Evolutionary conservation across 1,140 invertebrate genomes (phyloP).

Genomic region (Cotesia glomerata): DNA sequence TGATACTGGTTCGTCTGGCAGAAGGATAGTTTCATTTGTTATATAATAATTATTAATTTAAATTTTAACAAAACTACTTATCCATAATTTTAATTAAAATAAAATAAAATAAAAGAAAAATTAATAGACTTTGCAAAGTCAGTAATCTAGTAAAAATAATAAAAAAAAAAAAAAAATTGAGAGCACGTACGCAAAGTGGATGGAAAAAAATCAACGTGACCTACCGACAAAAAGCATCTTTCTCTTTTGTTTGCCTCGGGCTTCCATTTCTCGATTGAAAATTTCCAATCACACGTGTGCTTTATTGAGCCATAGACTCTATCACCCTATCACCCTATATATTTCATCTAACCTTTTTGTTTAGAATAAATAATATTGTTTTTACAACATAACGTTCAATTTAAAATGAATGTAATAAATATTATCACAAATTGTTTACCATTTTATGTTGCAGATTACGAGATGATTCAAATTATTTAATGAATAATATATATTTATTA

Average conservation of each 20-base stretch:
- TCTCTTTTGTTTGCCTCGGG: not conserved
- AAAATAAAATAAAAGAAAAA: not conserved
- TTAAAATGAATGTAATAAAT: too few species aligned
- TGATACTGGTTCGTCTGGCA: too few species aligned
- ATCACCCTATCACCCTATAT: too few species aligned
- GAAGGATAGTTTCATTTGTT: too few species aligned
- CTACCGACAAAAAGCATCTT: not conserved
- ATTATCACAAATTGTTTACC: not conserved
- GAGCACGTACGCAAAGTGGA: not conserved
- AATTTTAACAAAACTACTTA: too few species aligned
- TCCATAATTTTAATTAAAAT: too few species aligned
- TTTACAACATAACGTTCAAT: not conserved
- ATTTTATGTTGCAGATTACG: slow-evolving; percentile 1
- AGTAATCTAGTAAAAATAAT: not conserved
- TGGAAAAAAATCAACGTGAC: too few species aligned
- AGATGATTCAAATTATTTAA: slow-evolving; percentile 20
- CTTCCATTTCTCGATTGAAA: too few species aligned
- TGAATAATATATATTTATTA: slow-evolving; percentile 18
- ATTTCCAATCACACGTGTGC: too few species aligned
- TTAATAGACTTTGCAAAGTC: not conserved
- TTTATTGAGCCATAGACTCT: too few species aligned
- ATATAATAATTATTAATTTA: too few species aligned
- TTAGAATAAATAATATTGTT: not conserved
- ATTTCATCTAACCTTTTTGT: too few species aligned
- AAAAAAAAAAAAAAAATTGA: not conserved